Conservation (phyloP, 92 coral and sea anemone genomes). For the Bergia sp. region DNA sequence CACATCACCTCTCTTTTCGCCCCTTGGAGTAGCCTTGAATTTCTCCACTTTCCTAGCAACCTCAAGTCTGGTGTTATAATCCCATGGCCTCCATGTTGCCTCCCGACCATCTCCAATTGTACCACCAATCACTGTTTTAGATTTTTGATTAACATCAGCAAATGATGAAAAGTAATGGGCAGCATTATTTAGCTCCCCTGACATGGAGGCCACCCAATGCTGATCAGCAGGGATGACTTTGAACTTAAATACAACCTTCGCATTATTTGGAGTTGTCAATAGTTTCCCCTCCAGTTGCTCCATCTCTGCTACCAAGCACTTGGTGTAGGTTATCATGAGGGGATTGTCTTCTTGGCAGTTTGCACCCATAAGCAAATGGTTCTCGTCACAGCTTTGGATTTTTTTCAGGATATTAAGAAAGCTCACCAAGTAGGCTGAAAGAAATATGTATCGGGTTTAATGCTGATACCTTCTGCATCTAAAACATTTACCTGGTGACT, state of each 20-base stretch:
- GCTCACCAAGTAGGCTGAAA: no score
- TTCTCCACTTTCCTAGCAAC: constrained; percentile 11
- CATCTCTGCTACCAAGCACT: constrained; percentile 60
- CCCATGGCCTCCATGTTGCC: background rate
- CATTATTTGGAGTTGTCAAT: constrained; percentile 46
- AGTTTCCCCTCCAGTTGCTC: constrained; percentile 47
- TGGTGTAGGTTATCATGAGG: constrained; percentile 51
- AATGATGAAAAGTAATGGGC: constrained; percentile 68
- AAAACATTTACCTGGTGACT: no score
- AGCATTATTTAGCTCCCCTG: constrained; percentile 62
- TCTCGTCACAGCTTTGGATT: no score
- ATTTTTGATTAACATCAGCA: constrained; percentile 58
- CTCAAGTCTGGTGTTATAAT: background rate
- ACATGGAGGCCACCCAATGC: constrained; percentile 71
- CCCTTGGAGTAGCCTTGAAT: background rate
- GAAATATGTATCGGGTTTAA: no score
- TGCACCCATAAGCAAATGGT: background rate
- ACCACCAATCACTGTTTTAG: constrained; percentile 22
- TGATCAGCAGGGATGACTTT: constrained; percentile 59
- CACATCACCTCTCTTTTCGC: no score
- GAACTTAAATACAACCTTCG: constrained; percentile 43
- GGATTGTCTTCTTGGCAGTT: constrained; percentile 53
- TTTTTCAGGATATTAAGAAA: no score
- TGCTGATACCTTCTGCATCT: no score
- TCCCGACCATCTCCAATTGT: no score